A percentile compares a stretch with the other conserved stretches of the same genome.
These are phyloP conservation scores for Perdita meconis DNA, from an alignment of 2,888 invertebrate genomes.

Conservation along the genomic window DNA sequence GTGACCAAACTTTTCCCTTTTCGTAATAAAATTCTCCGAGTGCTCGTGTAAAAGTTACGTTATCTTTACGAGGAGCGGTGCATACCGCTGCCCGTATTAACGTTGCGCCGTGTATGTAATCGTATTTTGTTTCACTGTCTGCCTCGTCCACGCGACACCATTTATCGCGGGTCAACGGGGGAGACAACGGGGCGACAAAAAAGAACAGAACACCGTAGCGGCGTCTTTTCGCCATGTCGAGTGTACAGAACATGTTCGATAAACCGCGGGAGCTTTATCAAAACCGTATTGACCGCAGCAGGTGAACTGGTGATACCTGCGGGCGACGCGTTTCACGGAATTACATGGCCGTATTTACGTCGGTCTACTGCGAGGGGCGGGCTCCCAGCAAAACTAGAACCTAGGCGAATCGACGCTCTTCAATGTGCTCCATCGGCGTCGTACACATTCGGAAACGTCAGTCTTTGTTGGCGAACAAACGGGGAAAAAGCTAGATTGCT, in stretches of 20 bases:
- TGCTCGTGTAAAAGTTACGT: conserved; percentile 26
- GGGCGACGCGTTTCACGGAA: conserved; percentile 37
- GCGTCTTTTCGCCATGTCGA: conserved; percentile 30
- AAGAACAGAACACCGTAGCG: neutral
- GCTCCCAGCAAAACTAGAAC: conserved; percentile 3
- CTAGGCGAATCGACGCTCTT: conserved; percentile 1
- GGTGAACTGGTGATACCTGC: conserved; percentile 41
- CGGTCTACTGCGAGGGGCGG: neutral
- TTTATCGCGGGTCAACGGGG: neutral
- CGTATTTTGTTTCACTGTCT: conserved; percentile 11
- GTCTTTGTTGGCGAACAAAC: neutral
- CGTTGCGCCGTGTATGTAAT: neutral
- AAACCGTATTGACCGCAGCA: conserved; percentile 2
- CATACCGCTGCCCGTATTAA: neutral
- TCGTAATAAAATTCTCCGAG: conserved; percentile 14
- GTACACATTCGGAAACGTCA: conserved; percentile 31
- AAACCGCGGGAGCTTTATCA: conserved; percentile 39
- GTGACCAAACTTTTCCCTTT: neutral
- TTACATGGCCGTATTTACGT: conserved; percentile 18
- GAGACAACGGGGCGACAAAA: neutral
- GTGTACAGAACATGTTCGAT: conserved; percentile 29
- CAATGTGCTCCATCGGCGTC: conserved; percentile 5
- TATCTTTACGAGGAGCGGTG: conserved; percentile 24
- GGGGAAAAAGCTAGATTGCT: conserved; percentile 4
- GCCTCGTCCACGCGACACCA: neutral